Evolutionary conservation across 2,797 vertebrate genomes (phyloP).

Genomic region (Pterois miles): DNA sequence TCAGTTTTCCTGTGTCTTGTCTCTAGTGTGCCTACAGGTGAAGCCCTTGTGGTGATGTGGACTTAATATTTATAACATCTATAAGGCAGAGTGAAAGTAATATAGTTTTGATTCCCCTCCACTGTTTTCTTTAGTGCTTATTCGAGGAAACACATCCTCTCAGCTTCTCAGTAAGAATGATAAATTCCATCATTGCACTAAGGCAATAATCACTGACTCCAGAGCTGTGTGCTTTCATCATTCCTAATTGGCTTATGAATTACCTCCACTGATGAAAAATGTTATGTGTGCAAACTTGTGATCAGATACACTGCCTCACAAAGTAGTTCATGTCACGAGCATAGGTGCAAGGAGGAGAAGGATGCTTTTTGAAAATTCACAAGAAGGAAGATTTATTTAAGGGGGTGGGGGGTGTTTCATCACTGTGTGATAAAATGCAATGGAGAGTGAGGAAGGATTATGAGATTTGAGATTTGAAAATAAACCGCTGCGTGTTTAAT

Average conservation of each 20-base stretch:
- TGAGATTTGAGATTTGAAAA: constrained; percentile 77
- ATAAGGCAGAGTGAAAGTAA: constrained; percentile 17
- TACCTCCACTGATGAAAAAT: constrained; percentile 66
- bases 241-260: constrained; percentile 75
- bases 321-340: constrained; percentile 25
- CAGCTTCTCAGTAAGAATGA: constrained; percentile 50
- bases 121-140: constrained; percentile 7
- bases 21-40: neutral
- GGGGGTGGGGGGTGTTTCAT: constrained; percentile 23
- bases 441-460: constrained; percentile 67
- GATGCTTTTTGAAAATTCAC: constrained; percentile 8
- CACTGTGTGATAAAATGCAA: constrained; percentile 69
- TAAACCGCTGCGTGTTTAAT: constrained; percentile 71
- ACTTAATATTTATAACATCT: constrained; percentile 37
- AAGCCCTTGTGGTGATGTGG: neutral
- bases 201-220: constrained; percentile 66
- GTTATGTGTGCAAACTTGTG: constrained; percentile 50
- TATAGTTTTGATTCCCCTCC: constrained; percentile 31
- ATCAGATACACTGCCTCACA: constrained; percentile 56
- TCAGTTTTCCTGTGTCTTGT: neutral
- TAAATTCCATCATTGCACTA: constrained; percentile 53
- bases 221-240: constrained; percentile 60
- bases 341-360: constrained; percentile 7
- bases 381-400: constrained; percentile 4
- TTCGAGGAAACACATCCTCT: constrained; percentile 32